Base-by-base conservation (phyloP, 64 coral and sea anemone genomes). In the Stichodactyla mertensii region DNA sequence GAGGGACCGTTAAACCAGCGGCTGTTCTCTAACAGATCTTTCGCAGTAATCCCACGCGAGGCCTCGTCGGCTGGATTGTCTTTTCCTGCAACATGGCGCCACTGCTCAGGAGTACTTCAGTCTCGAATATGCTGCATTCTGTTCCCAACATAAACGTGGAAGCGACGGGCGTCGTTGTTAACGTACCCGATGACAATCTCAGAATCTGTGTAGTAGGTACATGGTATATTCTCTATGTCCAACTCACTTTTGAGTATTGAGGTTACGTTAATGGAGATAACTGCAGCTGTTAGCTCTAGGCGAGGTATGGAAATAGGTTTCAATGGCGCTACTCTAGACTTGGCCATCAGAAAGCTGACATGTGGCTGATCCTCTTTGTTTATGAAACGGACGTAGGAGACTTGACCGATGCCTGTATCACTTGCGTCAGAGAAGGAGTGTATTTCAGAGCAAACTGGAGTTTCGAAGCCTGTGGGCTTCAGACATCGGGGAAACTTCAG, bases 331-430 rank as follows among this genome's bases (percentile, higher is more conserved):
- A 87, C 70, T 71, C 26, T 53, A 52, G 86, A 69, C n/a, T 87
- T 87, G 57, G 66, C 86, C 86, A 87, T 78, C 24, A 79, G 71
- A 52, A 87, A 87, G 61, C 70, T 77, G 52, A 87, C 86, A 78
- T 87, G 69, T 51, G 54, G n/a, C 71, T 87, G 66, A 16, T 23
- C 52, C 54, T 54, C 23, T 52, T 87, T 58, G 54, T 78, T 78
- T 10, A 55, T 54, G 52, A 87, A 55, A 52, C 86, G 86, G 16
- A 87, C 8, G 52, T 87, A 79, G 86, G 86, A 55, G 16, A 87
- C 86, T 77, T 87, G 70, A 31, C 67, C 86, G 36, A 87, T 69
- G 45, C 86, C 86, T 26, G 20, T 23, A 19, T 87, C 86, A 56
- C 86, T 87, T 5, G 86, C 86, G 13, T 87, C 71, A 55, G 52